Evolutionary conservation across 2,113 vertebrate species (phyloP).

Genomic region (Hypomesus transpacificus): DNA sequence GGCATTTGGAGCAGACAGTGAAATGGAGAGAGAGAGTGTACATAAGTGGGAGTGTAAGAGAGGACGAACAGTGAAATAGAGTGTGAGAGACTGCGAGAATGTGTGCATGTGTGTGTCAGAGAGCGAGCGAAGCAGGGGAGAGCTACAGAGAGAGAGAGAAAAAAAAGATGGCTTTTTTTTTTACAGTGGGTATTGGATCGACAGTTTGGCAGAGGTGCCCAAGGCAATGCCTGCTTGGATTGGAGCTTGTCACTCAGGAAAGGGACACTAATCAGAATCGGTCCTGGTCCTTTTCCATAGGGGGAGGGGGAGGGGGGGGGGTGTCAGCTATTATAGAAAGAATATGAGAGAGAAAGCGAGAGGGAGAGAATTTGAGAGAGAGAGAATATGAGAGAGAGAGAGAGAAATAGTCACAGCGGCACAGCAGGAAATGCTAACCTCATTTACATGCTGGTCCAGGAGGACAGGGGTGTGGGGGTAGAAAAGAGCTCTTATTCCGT

Average conservation of each 20-base stretch:
- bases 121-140: constrained; percentile 22
- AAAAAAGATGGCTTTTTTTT: constrained; percentile 47
- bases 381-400: constrained; percentile 44
- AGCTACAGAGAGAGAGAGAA: constrained; percentile 23
- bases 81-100: constrained; percentile 41
- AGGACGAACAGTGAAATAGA: constrained; percentile 19
- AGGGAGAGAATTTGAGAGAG: constrained; percentile 27
- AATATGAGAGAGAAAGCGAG: constrained; percentile 31
- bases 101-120: constrained; percentile 38
- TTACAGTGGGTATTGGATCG: constrained; percentile 59
- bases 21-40: too few relatives aligned
- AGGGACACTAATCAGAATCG: constrained; percentile 73
- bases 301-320: constrained; percentile 41
- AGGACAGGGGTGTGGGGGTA: constrained; percentile 49
- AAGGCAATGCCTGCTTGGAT: constrained; percentile 65
- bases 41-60: background rate
- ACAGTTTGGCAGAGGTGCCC: constrained; percentile 66
- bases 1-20: constrained; percentile 14
- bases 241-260: constrained; percentile 72
- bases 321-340: constrained; percentile 61
- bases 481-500: constrained; percentile 62
- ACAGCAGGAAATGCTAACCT: constrained; percentile 73
- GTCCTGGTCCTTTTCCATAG: constrained; percentile 63
- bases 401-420: constrained; percentile 55
- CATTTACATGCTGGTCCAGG: constrained; percentile 78